phyloP scores from a whole-genome alignment of 1,140 invertebrate species.

The Drosophila quadrilineata region DNA sequence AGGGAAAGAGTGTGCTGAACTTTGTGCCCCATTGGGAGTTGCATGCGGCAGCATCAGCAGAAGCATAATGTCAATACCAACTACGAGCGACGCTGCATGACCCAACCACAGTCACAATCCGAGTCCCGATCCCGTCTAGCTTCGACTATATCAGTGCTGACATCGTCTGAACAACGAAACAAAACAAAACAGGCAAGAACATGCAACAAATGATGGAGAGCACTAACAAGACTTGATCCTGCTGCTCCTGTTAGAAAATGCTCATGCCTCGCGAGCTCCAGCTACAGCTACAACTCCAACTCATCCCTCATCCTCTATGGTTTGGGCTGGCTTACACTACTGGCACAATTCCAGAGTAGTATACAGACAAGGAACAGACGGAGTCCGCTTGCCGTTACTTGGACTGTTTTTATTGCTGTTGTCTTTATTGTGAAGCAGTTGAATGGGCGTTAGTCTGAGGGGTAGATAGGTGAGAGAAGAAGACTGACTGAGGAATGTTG shows the following conservation, averaged over 20 bases:
- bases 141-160: slow-evolving; percentile 63
- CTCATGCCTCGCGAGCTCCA: slow-evolving; percentile 18
- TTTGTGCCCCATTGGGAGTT: slow-evolving; percentile 48
- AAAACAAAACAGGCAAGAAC: slow-evolving; percentile 30
- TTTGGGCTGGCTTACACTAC: slow-evolving; percentile 30
- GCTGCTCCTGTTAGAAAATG: slow-evolving; percentile 72
- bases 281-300: neutral
- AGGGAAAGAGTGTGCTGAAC: slow-evolving; percentile 60
- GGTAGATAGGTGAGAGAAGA: no score
- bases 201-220: slow-evolving; percentile 43
- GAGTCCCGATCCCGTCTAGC: slow-evolving; percentile 55
- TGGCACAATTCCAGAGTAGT: slow-evolving; percentile 37
- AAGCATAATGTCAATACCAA: slow-evolving; percentile 32
- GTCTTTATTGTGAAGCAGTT: slow-evolving; percentile 21
- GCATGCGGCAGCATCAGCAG: no score
- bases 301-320: neutral
- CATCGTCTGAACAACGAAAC: slow-evolving; percentile 54
- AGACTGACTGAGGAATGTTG: neutral
- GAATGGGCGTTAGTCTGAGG: slow-evolving; percentile 14
- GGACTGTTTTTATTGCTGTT: slow-evolving; percentile 36
- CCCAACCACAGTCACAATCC: slow-evolving; percentile 13
- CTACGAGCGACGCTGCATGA: slow-evolving; percentile 30
- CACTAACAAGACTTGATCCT: slow-evolving; percentile 71
- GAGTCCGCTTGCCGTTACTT: slow-evolving; percentile 21
- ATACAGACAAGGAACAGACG: slow-evolving; percentile 1